Base-by-base conservation (phyloP, 1,140 invertebrate species). In the Aphis craccivora region DNA sequence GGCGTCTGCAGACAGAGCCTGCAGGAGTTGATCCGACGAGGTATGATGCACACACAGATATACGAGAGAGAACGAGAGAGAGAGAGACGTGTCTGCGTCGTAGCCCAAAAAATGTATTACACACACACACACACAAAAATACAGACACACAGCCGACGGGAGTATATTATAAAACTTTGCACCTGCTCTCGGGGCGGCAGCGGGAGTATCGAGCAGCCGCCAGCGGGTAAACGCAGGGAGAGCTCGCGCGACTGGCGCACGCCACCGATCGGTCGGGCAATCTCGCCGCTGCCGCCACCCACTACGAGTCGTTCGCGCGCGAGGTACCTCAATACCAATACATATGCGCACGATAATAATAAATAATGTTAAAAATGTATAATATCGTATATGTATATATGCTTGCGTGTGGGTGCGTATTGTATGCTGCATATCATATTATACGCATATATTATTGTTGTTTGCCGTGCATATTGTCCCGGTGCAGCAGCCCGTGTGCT, bases 191-290 rank as follows among this genome's bases (percentile, higher is more conserved):
- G 48, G 48, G 87, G 86, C 86, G n/a, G 86, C 86, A 48, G n/a
- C 25, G 11, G 45, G 6, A n/a, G 43, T 40, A 84, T 25, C 22
- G 37, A 25, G 55, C 55, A 35, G 55, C 90, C 90, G 55, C 67
- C 45, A 23, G 43, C 60, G 90, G 55, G 67, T 81, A 18, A 25
- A n/a, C 67, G 48, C n/a, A 45, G 67, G 67, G 67, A 81, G 67
- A 81, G 60, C 67, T 91, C 90, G 90, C 90, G 90, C 67, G 90
- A 91, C 90, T 37, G 90, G 90, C 90, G 90, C 60, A 43, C 90
- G 90, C 90, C 90, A 91, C 90, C 43, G 67, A 91, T 45, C 90
- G 51, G n/a, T 55, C 90, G 25, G 25, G 22, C 8, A 40, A 35
- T 55, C 51, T 90, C 53, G 51, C 37, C 88, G 48, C n/a, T 53